Conservation (phyloP, 1,140 invertebrate genomes). For the Drosophila santomea region DNA sequence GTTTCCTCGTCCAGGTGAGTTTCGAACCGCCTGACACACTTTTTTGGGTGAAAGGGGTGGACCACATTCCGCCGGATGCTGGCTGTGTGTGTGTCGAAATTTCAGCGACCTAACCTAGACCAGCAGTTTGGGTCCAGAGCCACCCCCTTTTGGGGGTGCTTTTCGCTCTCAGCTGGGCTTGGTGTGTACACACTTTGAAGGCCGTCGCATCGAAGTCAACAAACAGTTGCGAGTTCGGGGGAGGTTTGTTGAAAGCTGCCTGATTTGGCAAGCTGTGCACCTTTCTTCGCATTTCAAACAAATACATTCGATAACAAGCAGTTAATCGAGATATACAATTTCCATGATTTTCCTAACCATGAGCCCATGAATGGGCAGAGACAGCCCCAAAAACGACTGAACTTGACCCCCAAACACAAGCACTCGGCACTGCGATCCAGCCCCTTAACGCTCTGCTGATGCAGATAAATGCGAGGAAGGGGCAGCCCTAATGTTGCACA, state of each 20-base stretch:
- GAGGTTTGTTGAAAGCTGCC: not conserved
- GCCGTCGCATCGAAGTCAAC: conserved; percentile 14
- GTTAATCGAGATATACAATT: not conserved
- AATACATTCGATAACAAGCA: too few relatives aligned
- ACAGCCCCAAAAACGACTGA: conserved; percentile 28
- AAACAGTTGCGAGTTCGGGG: not conserved
- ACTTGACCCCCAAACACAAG: conserved; percentile 59
- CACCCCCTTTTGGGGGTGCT: conserved; percentile 43
- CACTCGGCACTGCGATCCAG: conserved; percentile 21
- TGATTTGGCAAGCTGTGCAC: not conserved
- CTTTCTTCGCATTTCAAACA: too few relatives aligned
- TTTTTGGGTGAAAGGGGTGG: conserved; percentile 27
- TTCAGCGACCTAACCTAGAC: conserved; percentile 25
- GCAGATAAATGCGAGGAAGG: conserved; percentile 53
- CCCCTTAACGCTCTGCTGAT: conserved; percentile 52
- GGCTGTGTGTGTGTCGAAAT: conserved; percentile 50
- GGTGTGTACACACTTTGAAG: conserved; percentile 45
- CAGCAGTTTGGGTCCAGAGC: conserved; percentile 2
- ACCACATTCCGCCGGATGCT: conserved; percentile 65
- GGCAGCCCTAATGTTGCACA: conserved; percentile 47
- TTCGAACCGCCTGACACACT: conserved; percentile 14
- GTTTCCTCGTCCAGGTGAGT: conserved; percentile 27
- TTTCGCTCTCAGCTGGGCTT: conserved; percentile 42
- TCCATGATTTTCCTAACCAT: not conserved
- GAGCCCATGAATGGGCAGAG: conserved; percentile 5